Base-by-base conservation (phyloP, 2,797 vertebrate species). In the Darevskia mixta region DNA sequence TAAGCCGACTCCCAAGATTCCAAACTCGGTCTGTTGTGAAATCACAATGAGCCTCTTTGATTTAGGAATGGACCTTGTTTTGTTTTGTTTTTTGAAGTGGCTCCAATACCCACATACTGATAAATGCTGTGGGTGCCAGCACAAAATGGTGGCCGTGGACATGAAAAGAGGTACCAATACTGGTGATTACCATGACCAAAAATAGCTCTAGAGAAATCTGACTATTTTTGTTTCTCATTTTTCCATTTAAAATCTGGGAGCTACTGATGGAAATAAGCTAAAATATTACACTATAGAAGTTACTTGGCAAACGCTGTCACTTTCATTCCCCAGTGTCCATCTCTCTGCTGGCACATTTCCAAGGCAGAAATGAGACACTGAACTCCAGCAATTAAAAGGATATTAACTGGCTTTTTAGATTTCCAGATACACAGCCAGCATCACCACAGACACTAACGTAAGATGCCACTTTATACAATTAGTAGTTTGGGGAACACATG, bases 321-420 rank as follows among this genome's bases (percentile, higher is more conserved):
- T 64, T 71, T 75, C 35, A 2, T 0, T 76, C 80, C 89, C 73
- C 83, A n/a, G 43, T 29, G 49, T 61, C 2, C 78, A 0, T 13
- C 7, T 13, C 9, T 41, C 32, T 35, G 15, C 13, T 4, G 38
- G 67, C 79, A 35, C 29, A 80, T 88, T 32, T 82, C 29, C 79
- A 79, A 91, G 76, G 79, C 2, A 88, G 66, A 85, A 71, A n/a
- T 1, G 29, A 81, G 23, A 67, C 8, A 15, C 0, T 3, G 64
- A 89, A 90, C 67, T 79, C 41, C 58, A 76, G 41, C 75, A 85
- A 76, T 81, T 80, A 89, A 79, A 77, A 49, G 84, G 82, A 49
- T 10, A 86, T 15, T 82, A 94, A 92, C 75, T n/a, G 27, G 17
- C 58, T 92, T 91, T 93, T 89, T 43, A 83, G 75, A 66, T 91